These are phyloP conservation scores for Xestia xanthographa DNA, from an alignment of 2,888 invertebrate species.

Conservation along the genomic window DNA sequence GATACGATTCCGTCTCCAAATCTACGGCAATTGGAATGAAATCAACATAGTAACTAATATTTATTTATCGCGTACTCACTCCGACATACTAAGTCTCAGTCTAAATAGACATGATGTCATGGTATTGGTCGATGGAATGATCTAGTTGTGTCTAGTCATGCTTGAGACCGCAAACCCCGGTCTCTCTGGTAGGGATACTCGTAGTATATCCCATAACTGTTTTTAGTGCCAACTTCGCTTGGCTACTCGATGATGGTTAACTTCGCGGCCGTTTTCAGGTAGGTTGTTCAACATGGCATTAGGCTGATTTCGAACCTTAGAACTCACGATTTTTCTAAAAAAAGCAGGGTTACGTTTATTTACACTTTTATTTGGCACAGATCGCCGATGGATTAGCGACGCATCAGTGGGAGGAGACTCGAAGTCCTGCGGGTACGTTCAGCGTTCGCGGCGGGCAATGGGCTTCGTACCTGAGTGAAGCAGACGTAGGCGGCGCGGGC, in stretches of 20 bases:
- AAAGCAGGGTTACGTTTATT: background rate
- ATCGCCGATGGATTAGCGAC: constrained; percentile 91
- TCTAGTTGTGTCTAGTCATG: background rate
- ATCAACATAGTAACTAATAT: background rate
- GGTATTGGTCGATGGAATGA: background rate
- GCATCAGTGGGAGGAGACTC: constrained; percentile 89
- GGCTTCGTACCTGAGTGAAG: constrained; percentile 94
- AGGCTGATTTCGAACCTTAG: background rate
- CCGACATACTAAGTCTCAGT: background rate
- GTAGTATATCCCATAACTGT: background rate
- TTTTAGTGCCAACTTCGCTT: background rate
- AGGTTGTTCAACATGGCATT: background rate
- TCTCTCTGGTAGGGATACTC: background rate
- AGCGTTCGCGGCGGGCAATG: constrained; percentile 93
- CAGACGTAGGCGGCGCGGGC: constrained; percentile 91
- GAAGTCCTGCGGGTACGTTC: constrained; percentile 93
- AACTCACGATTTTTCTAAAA: background rate
- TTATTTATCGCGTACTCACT: background rate
- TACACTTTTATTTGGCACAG: constrained; percentile 73
- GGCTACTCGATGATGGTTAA: background rate
- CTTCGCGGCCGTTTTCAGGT: background rate
- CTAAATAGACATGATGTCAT: constrained; percentile 6
- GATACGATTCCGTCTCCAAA: constrained; percentile 1
- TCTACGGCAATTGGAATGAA: constrained; percentile 7
- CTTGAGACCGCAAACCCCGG: background rate